phyloP scores from a whole-genome alignment of 2,888 invertebrate species.

The Sesia bembeciformis region DNA sequence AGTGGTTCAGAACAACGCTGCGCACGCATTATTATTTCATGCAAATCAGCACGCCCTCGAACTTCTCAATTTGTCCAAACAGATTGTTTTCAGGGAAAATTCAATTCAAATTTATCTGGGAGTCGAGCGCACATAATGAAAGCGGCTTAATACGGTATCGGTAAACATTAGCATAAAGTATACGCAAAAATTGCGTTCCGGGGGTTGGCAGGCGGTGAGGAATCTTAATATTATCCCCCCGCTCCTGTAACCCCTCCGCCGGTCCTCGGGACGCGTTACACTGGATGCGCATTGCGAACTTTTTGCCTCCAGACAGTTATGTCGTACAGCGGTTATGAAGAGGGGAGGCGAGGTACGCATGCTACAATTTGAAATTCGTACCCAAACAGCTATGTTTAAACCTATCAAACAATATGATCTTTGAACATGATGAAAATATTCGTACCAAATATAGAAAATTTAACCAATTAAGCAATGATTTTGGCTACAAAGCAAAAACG shows the following conservation, averaged over 20 bases:
- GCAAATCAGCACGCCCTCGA: conserved; percentile 34
- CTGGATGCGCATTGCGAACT: too few species aligned
- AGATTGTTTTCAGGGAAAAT: conserved; percentile 52
- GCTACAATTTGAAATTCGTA: too few species aligned
- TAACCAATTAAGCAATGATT: too few species aligned
- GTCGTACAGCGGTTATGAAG: too few species aligned
- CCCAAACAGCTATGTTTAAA: too few species aligned
- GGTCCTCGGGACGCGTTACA: too few species aligned
- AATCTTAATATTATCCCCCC: conserved; percentile 38
- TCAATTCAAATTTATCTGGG: conserved; percentile 43
- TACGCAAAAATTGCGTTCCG: conserved; percentile 49
- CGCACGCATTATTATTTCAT: conserved; percentile 33
- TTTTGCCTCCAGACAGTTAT: too few species aligned
- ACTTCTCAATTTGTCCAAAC: conserved; percentile 50
- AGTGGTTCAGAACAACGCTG: neutral
- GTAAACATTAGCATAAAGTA: conserved; percentile 56
- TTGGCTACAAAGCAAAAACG: too few species aligned
- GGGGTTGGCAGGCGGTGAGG: conserved; percentile 24
- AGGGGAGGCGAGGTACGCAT: too few species aligned
- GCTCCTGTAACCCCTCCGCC: neutral
- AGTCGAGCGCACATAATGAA: conserved; percentile 36
- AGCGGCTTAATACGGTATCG: conserved; percentile 42
- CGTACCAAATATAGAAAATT: too few species aligned
- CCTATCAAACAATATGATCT: too few species aligned
- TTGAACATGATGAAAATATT: too few species aligned